phyloP scores from a whole-genome alignment of 2,888 invertebrate species.

The Cephalotes varians region DNA sequence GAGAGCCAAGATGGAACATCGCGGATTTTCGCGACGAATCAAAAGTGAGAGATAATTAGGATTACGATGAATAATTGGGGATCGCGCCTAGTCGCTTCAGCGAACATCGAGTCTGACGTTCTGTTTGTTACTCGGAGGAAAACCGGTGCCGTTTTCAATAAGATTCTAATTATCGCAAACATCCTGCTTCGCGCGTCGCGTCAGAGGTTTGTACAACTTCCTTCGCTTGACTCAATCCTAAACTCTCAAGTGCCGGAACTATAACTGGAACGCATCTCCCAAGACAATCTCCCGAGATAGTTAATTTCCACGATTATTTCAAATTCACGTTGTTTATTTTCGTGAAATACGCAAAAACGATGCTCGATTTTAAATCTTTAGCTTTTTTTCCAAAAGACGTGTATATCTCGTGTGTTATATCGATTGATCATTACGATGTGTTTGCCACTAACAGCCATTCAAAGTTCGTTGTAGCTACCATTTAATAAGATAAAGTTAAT shows the following conservation, averaged over 20 bases:
- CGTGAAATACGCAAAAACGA: background rate
- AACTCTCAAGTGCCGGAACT: constrained; percentile 38
- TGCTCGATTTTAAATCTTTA: background rate
- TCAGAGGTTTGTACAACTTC: constrained; percentile 44
- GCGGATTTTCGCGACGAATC: constrained; percentile 59
- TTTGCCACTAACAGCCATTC: background rate
- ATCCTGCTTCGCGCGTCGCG: constrained; percentile 22
- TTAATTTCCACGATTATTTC: constrained; percentile 25
- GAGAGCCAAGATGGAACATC: constrained; percentile 49
- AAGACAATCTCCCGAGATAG: constrained; percentile 41
- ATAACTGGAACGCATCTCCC: constrained; percentile 34
- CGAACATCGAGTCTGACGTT: constrained; percentile 44
- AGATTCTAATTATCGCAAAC: constrained; percentile 65
- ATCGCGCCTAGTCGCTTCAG: constrained; percentile 59
- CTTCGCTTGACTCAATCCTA: constrained; percentile 28
- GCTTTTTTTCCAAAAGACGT: background rate
- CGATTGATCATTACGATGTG: background rate
- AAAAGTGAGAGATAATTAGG: constrained; percentile 73
- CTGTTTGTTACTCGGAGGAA: constrained; percentile 41
- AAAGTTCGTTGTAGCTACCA: background rate
- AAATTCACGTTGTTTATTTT: constrained; percentile 19
- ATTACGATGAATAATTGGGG: constrained; percentile 72
- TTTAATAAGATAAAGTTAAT: background rate
- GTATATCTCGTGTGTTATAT: background rate
- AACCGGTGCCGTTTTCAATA: constrained; percentile 54